These are phyloP conservation scores for Drosophila leontia DNA, from an alignment of 1,140 invertebrate genomes.

Conservation along the genomic window DNA sequence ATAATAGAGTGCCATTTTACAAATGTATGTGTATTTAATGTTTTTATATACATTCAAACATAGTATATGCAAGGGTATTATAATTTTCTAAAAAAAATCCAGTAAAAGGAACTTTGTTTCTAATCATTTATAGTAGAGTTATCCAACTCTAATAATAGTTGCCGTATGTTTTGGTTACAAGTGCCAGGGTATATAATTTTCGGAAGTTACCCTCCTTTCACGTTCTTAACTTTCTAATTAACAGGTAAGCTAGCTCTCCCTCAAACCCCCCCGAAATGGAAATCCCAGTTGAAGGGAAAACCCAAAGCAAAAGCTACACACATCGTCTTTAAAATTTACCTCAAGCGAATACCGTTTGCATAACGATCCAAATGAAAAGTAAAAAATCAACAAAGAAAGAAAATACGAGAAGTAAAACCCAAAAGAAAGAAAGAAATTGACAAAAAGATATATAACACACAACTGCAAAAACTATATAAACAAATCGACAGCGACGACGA, in stretches of 20 bases:
- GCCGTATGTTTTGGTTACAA: not conserved
- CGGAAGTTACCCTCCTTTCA: not conserved
- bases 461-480: slow-evolving; percentile 52
- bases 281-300: slow-evolving; percentile 24
- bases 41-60: not conserved
- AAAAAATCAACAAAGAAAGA: slow-evolving; percentile 20
- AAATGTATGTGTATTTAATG: not conserved
- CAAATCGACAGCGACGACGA: slow-evolving; percentile 47
- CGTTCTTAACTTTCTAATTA: slow-evolving; percentile 17
- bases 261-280: slow-evolving; percentile 16
- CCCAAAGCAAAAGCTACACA: slow-evolving; percentile 9
- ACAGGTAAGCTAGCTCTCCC: slow-evolving; percentile 12
- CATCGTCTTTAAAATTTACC: slow-evolving; percentile 36
- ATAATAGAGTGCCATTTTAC: not conserved
- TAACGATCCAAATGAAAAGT: slow-evolving; percentile 32
- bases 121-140: too few relatives aligned
- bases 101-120: not conserved
- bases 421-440: slow-evolving; percentile 24
- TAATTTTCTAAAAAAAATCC: not conserved
- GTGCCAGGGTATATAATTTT: not conserved
- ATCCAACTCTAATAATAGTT: too few relatives aligned
- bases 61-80: not conserved
- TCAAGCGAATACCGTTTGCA: slow-evolving; percentile 40
- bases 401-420: slow-evolving; percentile 16
- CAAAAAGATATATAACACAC: slow-evolving; percentile 51